Evolutionary conservation across 2,113 vertebrate genomes (phyloP).

Genomic region (Microtus ochrogaster): DNA sequence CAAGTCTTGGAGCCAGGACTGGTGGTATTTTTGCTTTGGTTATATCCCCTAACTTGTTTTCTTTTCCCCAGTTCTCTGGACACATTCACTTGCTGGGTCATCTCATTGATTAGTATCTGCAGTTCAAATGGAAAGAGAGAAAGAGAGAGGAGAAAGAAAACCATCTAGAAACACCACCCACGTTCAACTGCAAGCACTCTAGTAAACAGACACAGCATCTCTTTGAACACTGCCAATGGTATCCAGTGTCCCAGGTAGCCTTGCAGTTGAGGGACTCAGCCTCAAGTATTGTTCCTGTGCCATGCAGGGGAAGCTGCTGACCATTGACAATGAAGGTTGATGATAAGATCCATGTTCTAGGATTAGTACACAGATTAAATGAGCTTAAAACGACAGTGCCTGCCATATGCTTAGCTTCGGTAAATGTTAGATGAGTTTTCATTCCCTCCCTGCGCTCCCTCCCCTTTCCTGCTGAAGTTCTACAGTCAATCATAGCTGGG

Average conservation of each 20-base stretch:
- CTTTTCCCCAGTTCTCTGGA: fast-evolving
- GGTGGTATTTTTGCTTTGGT: not conserved
- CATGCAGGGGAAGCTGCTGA: not conserved
- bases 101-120: not conserved
- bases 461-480: not conserved
- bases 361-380: not conserved
- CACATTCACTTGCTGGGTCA: not conserved
- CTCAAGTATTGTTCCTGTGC: not conserved
- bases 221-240: not conserved
- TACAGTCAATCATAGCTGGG: not conserved
- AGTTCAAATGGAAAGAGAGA: not conserved
- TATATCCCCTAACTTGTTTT: not conserved
- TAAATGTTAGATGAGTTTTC: not conserved
- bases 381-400: not conserved
- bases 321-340: not conserved
- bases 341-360: not conserved
- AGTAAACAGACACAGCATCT: not conserved
- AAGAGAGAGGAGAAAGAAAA: not conserved
- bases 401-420: not conserved
- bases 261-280: not conserved
- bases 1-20: not conserved
- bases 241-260: not conserved
- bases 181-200: not conserved
- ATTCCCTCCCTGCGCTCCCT: too few relatives aligned
- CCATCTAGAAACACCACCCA: not conserved